phyloP scores from a whole-genome alignment of 2,113 vertebrate genomes.

The Cephalopholis sonnerati region DNA sequence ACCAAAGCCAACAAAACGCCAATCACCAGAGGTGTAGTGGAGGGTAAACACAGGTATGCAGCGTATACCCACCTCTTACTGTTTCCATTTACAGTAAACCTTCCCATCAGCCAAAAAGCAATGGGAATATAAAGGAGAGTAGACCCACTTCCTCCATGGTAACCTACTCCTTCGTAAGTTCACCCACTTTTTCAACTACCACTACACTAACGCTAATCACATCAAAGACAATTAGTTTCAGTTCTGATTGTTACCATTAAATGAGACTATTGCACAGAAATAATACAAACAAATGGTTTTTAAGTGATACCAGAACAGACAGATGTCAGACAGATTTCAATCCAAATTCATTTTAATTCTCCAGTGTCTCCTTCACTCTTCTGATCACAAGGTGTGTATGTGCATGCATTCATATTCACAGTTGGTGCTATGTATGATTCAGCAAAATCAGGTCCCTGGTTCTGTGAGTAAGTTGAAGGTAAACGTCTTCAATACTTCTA shows the following conservation, averaged over 20 bases:
- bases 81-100: no score
- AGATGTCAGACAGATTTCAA: neutral
- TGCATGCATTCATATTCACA: neutral
- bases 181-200: no score
- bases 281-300: neutral
- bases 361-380: neutral
- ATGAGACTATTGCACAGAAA: neutral
- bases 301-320: neutral
- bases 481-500: neutral
- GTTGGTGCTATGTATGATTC: neutral
- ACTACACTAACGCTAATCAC: no score
- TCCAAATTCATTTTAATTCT: slow-evolving; percentile 8
- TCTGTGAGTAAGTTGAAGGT: neutral
- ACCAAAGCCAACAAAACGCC: neutral
- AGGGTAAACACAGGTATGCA: no score
- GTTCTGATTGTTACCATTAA: neutral
- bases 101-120: no score
- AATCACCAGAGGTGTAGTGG: no score
- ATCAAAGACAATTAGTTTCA: neutral
- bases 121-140: no score
- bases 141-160: no score
- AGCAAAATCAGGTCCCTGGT: neutral
- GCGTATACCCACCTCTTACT: no score
- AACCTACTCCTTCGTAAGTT: no score
- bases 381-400: neutral